Conservation (phyloP, 2,113 vertebrate species). For the Deroptyus accipitrinus region DNA sequence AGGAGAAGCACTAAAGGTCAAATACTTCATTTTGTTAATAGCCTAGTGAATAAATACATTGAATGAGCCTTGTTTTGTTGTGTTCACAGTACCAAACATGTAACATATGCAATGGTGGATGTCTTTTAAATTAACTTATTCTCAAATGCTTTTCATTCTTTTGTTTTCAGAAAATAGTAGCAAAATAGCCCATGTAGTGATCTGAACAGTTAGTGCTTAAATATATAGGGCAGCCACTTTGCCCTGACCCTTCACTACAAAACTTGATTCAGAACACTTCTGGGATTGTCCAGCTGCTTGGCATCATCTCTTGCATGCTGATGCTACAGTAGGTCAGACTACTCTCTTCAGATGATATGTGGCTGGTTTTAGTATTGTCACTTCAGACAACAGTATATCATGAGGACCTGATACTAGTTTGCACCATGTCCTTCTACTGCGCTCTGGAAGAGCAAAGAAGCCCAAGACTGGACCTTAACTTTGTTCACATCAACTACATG, state of each 20-base stretch:
- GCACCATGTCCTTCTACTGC: background rate
- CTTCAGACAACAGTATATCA: background rate
- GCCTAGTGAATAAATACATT: background rate
- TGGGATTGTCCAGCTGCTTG: background rate
- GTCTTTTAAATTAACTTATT: background rate
- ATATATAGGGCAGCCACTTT: background rate
- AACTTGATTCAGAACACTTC: background rate
- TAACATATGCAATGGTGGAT: background rate
- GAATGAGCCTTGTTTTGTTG: background rate
- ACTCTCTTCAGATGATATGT: background rate
- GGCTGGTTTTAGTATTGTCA: background rate
- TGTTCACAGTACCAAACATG: background rate
- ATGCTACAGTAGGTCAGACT: background rate
- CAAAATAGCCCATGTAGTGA: background rate
- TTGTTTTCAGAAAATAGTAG: background rate
- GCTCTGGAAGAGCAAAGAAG: background rate
- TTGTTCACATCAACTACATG: background rate
- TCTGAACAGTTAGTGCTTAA: background rate
- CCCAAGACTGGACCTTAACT: background rate
- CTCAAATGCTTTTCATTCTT: background rate
- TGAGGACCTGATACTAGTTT: background rate
- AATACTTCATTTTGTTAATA: background rate
- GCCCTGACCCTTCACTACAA: background rate
- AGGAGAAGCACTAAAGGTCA: slow-evolving; percentile 6
- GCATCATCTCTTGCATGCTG: background rate